Conservation (phyloP, 2,113 vertebrate species). For the Labeo rohita region DNA sequence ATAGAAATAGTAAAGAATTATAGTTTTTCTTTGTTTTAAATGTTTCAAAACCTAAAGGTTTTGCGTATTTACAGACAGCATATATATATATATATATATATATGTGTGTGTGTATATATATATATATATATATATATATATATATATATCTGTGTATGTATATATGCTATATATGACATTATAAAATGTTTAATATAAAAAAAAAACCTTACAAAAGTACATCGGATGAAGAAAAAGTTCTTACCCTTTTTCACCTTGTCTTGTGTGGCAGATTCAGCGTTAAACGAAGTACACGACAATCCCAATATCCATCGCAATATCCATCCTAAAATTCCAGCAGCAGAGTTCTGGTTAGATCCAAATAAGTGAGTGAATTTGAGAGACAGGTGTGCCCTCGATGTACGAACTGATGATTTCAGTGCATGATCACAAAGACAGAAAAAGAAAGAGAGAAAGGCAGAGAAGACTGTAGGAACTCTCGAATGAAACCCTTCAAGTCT, state of each 20-base stretch:
- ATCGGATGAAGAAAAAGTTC: constrained; percentile 23
- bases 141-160: no score
- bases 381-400: constrained; percentile 45
- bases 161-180: neutral
- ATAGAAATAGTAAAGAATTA: neutral
- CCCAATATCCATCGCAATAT: constrained; percentile 15
- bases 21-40: neutral
- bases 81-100: no score
- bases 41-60: neutral
- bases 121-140: no score
- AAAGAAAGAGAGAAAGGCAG: constrained; percentile 7
- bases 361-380: constrained; percentile 22
- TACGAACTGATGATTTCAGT: constrained; percentile 15
- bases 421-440: neutral
- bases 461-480: constrained; percentile 3
- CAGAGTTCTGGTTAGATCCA: constrained; percentile 36
- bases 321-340: constrained; percentile 13
- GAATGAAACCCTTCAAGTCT: neutral
- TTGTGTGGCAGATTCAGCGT: constrained; percentile 7
- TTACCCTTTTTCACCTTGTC: constrained; percentile 27
- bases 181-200: neutral
- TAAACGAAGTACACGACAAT: neutral
- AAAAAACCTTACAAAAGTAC: neutral
- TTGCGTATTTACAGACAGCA: neutral
- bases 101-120: no score